phyloP scores from a whole-genome alignment of 2,888 invertebrate species.

The Biston betularia region DNA sequence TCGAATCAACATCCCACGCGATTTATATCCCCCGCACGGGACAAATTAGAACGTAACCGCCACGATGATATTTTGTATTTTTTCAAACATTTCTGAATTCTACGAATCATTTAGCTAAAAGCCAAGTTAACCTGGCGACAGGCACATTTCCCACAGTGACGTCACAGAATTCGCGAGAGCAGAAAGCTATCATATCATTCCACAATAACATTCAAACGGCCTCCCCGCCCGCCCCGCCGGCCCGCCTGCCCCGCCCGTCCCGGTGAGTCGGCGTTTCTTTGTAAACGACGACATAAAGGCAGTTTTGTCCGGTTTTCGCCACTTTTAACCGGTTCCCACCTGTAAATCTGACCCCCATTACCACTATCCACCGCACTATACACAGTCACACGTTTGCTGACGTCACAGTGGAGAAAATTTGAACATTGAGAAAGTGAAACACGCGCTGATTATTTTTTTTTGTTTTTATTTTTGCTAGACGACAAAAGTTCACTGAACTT shows the following conservation, averaged over 20 bases:
- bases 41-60: no score
- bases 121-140: constrained; percentile 2
- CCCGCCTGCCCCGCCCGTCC: neutral
- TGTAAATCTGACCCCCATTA: constrained; percentile 30
- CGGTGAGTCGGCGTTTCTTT: constrained; percentile 25
- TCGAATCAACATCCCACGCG: no score
- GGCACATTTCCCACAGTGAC: constrained; percentile 17
- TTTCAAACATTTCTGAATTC: neutral
- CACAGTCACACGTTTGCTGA: constrained; percentile 5
- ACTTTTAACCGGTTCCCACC: constrained; percentile 14
- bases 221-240: neutral
- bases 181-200: constrained; percentile 17
- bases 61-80: neutral
- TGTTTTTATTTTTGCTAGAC: no score
- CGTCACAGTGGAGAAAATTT: constrained; percentile 1
- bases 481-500: no score
- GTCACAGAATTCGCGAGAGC: neutral
- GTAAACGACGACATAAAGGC: constrained; percentile 21
- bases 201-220: constrained; percentile 22
- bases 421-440: neutral
- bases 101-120: neutral
- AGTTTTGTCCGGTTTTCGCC: constrained; percentile 17
- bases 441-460: neutral
- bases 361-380: constrained; percentile 8
- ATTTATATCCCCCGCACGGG: no score